Percentiles rank a stretch among this genome's conserved stretches.
Evolutionary conservation across 2,113 vertebrate species (phyloP).

Genomic region (Lasiurus cinereus): DNA sequence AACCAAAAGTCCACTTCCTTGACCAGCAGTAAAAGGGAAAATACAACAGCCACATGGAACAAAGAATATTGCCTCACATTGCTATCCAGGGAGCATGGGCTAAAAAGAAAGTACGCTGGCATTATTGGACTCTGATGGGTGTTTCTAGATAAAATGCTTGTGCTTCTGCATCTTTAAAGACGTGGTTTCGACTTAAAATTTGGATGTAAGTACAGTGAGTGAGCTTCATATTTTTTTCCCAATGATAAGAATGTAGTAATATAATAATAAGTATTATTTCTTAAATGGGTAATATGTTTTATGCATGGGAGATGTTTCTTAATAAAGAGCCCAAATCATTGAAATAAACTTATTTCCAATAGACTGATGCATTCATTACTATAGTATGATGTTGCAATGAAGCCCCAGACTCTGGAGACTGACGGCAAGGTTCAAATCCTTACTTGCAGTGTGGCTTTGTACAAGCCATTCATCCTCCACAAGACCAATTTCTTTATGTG

Average conservation of each 20-base stretch:
- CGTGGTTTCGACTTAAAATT: slow-evolving; percentile 22
- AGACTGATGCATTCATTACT: neutral
- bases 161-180: slow-evolving; percentile 3
- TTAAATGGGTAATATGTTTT: neutral
- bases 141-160: neutral
- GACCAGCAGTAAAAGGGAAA: neutral
- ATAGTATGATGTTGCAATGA: neutral
- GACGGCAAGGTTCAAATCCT: neutral
- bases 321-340: neutral
- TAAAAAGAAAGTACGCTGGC: slow-evolving; percentile 56
- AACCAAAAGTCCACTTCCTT: slow-evolving; percentile 28
- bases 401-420: neutral
- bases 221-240: neutral
- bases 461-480: neutral
- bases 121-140: neutral
- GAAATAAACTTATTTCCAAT: neutral
- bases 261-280: neutral
- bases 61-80: slow-evolving; percentile 61
- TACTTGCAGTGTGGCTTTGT: neutral
- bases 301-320: neutral
- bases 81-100: slow-evolving; percentile 13
- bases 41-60: neutral
- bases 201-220: neutral
- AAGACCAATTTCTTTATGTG: neutral
- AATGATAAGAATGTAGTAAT: neutral